Evolutionary conservation across 1,140 invertebrate species (phyloP).

Genomic region (Sycobia sp.): DNA sequence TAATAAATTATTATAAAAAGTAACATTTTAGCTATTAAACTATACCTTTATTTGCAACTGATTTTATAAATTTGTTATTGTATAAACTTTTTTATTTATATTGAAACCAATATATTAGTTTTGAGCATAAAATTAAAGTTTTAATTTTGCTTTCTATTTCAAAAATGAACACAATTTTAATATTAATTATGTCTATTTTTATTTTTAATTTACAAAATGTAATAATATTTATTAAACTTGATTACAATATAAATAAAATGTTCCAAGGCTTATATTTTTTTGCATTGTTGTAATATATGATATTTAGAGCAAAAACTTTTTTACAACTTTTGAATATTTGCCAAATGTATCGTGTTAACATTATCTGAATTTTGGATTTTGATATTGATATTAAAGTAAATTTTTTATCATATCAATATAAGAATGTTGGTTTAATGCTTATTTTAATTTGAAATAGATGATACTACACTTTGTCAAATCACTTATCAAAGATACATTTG

Average conservation of each 20-base stretch:
- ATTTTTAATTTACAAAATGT: too few relatives aligned
- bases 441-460: conserved; percentile 18
- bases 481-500: conserved; percentile 19
- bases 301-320: too few relatives aligned
- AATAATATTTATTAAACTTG: too few relatives aligned
- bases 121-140: neutral
- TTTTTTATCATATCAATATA: conserved; percentile 19
- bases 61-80: too few relatives aligned
- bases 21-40: too few relatives aligned
- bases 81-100: neutral
- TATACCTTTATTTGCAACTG: too few relatives aligned
- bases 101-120: neutral
- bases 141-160: neutral
- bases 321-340: too few relatives aligned
- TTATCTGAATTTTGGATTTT: conserved; percentile 17
- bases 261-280: too few relatives aligned
- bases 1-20: neutral
- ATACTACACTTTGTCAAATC: conserved; percentile 33
- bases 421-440: conserved; percentile 21
- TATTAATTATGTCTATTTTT: neutral
- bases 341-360: conserved; percentile 15
- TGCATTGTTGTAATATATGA: too few relatives aligned
- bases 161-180: neutral
- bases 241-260: too few relatives aligned
- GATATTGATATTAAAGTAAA: conserved; percentile 10